These are phyloP conservation scores for Oeneis ivallda DNA, from an alignment of 2,888 invertebrate species.

Conservation along the genomic window DNA sequence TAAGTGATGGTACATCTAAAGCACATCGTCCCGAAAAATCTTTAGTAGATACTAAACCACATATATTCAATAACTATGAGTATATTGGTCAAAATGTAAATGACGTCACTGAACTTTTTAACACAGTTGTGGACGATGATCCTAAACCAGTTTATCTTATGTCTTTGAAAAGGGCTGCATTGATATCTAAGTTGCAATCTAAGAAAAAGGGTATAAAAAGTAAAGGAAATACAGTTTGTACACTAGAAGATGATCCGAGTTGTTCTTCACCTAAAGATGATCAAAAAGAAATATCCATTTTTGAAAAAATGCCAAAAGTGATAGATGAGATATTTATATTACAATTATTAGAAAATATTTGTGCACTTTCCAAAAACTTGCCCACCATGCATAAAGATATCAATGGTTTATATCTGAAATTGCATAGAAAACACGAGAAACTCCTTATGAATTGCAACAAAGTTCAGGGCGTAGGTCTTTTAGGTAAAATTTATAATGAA, in stretches of 20 bases:
- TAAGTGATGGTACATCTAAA: slow-evolving; percentile 56
- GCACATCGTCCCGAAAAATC: slow-evolving; percentile 38
- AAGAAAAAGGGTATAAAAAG: slow-evolving; percentile 41
- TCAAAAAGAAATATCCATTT: slow-evolving; percentile 45
- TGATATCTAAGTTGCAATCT: slow-evolving; percentile 30
- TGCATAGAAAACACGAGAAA: slow-evolving; percentile 60
- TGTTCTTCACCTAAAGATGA: slow-evolving; percentile 27
- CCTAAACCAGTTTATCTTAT: slow-evolving; percentile 56
- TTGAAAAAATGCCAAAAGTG: slow-evolving; percentile 52
- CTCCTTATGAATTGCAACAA: slow-evolving; percentile 45
- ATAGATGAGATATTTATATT: slow-evolving; percentile 68
- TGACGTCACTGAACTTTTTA: slow-evolving; percentile 35
- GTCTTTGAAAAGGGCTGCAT: slow-evolving; percentile 50
- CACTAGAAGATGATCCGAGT: slow-evolving; percentile 31
- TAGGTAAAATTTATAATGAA: slow-evolving; percentile 63
- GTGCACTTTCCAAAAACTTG: slow-evolving; percentile 55
- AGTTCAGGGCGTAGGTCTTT: slow-evolving; percentile 54
- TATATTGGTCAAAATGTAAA: slow-evolving; percentile 6
- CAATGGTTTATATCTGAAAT: slow-evolving; percentile 53
- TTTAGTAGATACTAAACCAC: slow-evolving; percentile 19
- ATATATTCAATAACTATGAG: slow-evolving; percentile 20
- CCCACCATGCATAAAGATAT: slow-evolving; percentile 58
- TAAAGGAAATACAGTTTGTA: slow-evolving; percentile 36
- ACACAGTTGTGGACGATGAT: slow-evolving; percentile 42
- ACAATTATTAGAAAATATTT: slow-evolving; percentile 62